Evolutionary conservation across 1,140 invertebrate species (phyloP).

Genomic region (Probaryconus sp.): DNA sequence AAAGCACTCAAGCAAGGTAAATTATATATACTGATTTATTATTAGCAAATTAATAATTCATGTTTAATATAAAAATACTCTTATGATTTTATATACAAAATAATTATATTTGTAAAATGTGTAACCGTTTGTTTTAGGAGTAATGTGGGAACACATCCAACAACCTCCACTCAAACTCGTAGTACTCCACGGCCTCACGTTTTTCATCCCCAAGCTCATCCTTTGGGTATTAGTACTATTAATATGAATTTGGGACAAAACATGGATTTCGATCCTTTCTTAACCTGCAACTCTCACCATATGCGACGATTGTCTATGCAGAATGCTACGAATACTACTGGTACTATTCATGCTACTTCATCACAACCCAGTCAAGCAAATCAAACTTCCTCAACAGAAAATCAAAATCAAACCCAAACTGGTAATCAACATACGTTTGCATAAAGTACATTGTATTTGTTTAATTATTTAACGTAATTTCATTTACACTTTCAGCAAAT

Average conservation of each 20-base stretch:
- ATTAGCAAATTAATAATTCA: background rate
- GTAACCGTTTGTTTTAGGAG: constrained; percentile 71
- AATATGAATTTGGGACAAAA: constrained; percentile 74
- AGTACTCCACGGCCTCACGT: constrained; percentile 83
- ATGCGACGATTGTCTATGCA: constrained; percentile 63
- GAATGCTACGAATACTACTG: constrained; percentile 37
- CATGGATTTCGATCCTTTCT: constrained; percentile 82
- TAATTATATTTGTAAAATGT: constrained; percentile 42
- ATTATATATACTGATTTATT: background rate
- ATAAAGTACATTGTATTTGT: background rate
- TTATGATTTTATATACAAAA: no score
- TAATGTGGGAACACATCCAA: constrained; percentile 81
- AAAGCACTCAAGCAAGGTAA: constrained; percentile 79
- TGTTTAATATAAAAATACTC: constrained; percentile 6
- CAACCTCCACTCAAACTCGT: constrained; percentile 83
- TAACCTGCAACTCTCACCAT: constrained; percentile 85
- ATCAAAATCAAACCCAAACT: constrained; percentile 56
- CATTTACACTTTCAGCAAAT: no score
- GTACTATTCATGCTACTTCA: constrained; percentile 44
- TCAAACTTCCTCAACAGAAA: constrained; percentile 51
- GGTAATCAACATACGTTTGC: constrained; percentile 23
- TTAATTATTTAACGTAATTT: no score
- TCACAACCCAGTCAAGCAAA: constrained; percentile 66
- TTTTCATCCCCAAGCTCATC: constrained; percentile 72
- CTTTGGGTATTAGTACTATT: constrained; percentile 64